These are phyloP conservation scores for Hesperia comma DNA, from an alignment of 2,888 invertebrate genomes.

Conservation along the genomic window DNA sequence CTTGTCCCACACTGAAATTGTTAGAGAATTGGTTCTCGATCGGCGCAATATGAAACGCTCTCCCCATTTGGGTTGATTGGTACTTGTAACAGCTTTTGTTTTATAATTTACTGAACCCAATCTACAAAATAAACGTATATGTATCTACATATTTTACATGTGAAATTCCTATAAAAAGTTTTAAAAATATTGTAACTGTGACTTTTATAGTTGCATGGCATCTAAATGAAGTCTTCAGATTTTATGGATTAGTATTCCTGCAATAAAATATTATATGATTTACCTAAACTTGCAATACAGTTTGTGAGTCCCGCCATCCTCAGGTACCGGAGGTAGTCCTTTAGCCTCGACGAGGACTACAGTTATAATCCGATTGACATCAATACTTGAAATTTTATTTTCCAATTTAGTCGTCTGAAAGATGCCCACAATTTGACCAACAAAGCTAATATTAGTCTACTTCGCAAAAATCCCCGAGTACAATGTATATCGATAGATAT, in stretches of 20 bases:
- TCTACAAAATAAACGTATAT: conserved; percentile 43
- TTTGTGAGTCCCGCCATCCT: conserved; percentile 60
- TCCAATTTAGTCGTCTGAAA: conserved; percentile 17
- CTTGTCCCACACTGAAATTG: conserved; percentile 67
- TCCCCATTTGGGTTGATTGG: conserved; percentile 65
- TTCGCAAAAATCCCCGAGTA: no score
- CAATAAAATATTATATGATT: background rate
- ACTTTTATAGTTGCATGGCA: no score
- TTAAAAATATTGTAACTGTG: no score
- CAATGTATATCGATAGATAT: no score
- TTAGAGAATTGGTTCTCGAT: conserved; percentile 57
- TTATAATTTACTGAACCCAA: conserved; percentile 64
- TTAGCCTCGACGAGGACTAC: conserved; percentile 70
- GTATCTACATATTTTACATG: no score
- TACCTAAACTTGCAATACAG: conserved; percentile 71
- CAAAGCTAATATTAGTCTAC: no score
- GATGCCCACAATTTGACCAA: no score
- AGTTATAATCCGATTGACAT: conserved; percentile 57
- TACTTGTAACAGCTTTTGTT: conserved; percentile 62
- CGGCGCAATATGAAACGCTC: conserved; percentile 65
- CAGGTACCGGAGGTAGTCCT: conserved; percentile 61
- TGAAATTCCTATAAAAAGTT: no score
- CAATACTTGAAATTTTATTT: background rate
- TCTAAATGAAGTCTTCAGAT: background rate
- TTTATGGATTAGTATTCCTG: no score